Evolutionary conservation across 2,113 vertebrate species (phyloP), one percentile per base, ranked within the genome.

Genomic region (Gambusia affinis): DNA sequence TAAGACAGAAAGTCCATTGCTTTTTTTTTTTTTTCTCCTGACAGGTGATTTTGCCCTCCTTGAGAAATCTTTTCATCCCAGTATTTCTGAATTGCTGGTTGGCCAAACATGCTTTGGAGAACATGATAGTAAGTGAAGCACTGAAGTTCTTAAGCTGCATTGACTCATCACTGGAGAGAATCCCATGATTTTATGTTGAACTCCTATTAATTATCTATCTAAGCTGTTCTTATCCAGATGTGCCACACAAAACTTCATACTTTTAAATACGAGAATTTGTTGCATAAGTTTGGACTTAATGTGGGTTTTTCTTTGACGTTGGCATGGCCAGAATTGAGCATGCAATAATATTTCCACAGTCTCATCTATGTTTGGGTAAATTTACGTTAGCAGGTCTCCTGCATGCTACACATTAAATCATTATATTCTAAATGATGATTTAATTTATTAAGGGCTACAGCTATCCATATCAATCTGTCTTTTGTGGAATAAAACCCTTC

Each of bases 1-100:
- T 33, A 11, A 35, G 5, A 28, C 17, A 61, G 54, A 69, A 1
- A 47, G 31, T 4, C 28, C 73, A 70, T 31, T 67, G 44, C 39
- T 64, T 75, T 71, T 47, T 47, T 47, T 54, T 75, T 27, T 71
- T 84, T 73, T 73, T 63, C 70, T 81, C 57, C 72, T 78, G 47
- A 68, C 90, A 96, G 95, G 94, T 96, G 86, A 93, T 95, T 88
- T 84, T 94, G 81, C 94, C 94, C 15, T 93, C 94, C 64, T 80
- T 95, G 75, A 92, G 91, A 90, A 95, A 95, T 80, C 88, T 95
- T 81, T 96, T 96, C 90, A 96, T 96, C 79, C 95, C 95, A 0
- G 95, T 96, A 57, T 96, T 96, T 85, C 94, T 96, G 75, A 96
- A 96, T 85, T 96, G 95, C 92, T 96, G 95, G 95, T 87, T 96